Evolutionary conservation across 2,113 vertebrate species (phyloP).

Genomic region (Globicephala melas): DNA sequence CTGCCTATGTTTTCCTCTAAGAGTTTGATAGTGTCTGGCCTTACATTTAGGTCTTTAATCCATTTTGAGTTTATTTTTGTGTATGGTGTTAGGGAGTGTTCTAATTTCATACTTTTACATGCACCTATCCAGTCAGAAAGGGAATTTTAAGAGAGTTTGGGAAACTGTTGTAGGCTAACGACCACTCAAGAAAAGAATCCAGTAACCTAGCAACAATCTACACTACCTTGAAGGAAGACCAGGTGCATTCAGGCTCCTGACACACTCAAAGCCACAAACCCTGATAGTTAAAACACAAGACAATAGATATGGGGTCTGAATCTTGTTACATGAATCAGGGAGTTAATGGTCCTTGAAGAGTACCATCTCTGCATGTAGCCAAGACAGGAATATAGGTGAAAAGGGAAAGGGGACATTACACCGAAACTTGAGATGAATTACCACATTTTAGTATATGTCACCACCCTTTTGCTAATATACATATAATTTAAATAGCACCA

Average conservation of each 20-base stretch:
- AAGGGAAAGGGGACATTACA: background rate
- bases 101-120: no score
- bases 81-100: no score
- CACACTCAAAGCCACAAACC: background rate
- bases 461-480: background rate
- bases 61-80: no score
- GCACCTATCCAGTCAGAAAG: background rate
- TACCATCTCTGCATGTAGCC: background rate
- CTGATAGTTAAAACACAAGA: background rate
- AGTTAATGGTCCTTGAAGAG: background rate
- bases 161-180: background rate
- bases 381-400: background rate
- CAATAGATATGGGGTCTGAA: background rate
- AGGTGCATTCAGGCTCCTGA: background rate
- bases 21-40: no score
- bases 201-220: background rate
- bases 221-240: background rate
- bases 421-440: background rate
- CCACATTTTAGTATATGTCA: background rate
- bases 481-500: background rate
- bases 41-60: no score
- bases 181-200: background rate
- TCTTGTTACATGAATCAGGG: background rate
- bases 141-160: background rate
- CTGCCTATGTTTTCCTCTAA: no score